Conservation (phyloP, 1,140 invertebrate genomes). For the Bilobella aurantiaca region DNA sequence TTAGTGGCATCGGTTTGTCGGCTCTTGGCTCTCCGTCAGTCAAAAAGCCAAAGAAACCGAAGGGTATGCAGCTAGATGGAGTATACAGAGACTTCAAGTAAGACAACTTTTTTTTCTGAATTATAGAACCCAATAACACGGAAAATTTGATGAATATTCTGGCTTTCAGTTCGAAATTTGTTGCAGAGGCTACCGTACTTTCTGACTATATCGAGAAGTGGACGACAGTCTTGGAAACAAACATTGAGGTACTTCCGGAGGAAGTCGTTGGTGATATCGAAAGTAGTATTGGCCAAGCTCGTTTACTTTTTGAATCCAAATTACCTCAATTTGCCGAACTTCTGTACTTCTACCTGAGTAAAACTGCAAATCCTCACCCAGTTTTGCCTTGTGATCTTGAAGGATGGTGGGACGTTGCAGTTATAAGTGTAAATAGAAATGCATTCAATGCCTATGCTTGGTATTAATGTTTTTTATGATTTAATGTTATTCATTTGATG, state of each 20-base stretch:
- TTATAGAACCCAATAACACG: neutral
- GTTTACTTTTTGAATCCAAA: constrained; percentile 23
- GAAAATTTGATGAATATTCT: neutral
- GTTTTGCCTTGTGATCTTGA: constrained; percentile 28
- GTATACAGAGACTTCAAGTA: constrained; percentile 15
- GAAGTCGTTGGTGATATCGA: constrained; percentile 15
- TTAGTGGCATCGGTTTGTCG: neutral
- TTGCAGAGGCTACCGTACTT: neutral
- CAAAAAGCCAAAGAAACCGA: constrained; percentile 1
- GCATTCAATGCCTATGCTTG: too few relatives aligned
- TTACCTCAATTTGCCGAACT: constrained; percentile 31
- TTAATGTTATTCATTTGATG: too few relatives aligned
- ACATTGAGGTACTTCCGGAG: constrained; percentile 17
- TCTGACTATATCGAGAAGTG: neutral
- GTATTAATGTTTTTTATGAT: neutral
- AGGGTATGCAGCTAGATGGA: constrained; percentile 7
- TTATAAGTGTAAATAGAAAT: constrained; percentile 19
- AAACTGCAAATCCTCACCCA: constrained; percentile 10
- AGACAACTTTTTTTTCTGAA: too few relatives aligned
- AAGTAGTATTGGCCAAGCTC: constrained; percentile 17
- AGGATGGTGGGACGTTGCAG: constrained; percentile 34
- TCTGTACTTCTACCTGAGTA: constrained; percentile 25
- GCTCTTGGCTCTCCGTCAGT: neutral
- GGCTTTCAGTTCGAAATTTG: constrained; percentile 7
- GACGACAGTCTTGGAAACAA: neutral